Conservation (phyloP, 2,113 vertebrate species). For the Pandion haliaetus region DNA sequence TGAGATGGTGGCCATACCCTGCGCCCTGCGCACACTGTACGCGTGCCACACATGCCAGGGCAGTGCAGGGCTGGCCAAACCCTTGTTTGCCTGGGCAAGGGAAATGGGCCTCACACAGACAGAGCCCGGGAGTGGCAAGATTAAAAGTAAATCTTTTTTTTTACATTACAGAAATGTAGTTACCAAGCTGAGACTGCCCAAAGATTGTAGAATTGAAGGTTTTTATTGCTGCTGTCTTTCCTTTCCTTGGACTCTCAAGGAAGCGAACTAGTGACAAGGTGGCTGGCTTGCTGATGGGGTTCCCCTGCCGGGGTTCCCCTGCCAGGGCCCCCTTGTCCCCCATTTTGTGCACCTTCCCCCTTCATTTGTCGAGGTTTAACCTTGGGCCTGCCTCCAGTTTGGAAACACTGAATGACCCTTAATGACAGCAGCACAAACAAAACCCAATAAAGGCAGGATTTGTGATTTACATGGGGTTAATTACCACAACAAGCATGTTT, state of each 20-base stretch:
- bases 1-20: rapidly evolving
- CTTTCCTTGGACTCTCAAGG: not conserved
- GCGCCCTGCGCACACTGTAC: not conserved
- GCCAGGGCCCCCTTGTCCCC: not conserved
- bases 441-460: slow-evolving; percentile 3
- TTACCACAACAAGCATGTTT: slow-evolving; percentile 55
- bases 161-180: not conserved
- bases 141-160: not conserved
- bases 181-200: not conserved
- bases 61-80: not conserved
- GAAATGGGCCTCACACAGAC: rapidly evolving
- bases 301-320: not conserved
- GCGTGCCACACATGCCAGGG: rapidly evolving
- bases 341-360: not conserved
- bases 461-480: slow-evolving; percentile 33
- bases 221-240: not conserved
- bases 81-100: not conserved
- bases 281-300: not conserved
- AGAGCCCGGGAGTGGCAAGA: rapidly evolving
- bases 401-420: not conserved
- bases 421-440: slow-evolving; percentile 15
- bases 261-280: not conserved
- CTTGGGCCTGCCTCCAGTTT: not conserved
- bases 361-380: not conserved
- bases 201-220: rapidly evolving